phyloP scores from a whole-genome alignment of 1,140 invertebrate species.

The Stegodyphus mimosarum region DNA sequence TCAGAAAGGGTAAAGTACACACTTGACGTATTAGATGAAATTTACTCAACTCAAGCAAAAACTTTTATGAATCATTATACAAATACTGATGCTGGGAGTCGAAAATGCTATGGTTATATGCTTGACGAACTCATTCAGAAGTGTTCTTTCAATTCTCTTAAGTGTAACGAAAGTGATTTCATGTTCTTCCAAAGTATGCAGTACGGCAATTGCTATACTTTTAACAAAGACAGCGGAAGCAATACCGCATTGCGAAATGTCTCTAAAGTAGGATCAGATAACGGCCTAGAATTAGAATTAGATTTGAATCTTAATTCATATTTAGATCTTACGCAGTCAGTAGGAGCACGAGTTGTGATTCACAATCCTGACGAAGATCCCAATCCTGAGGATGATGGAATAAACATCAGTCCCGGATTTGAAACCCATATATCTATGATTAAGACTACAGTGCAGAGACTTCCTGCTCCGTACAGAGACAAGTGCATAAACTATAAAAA shows the following conservation, averaged over 20 bases:
- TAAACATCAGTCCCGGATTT: conserved; percentile 66
- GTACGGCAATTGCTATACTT: conserved; percentile 25
- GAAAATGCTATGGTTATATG: background rate
- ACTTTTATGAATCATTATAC: background rate
- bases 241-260: background rate
- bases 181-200: background rate
- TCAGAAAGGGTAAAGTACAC: background rate
- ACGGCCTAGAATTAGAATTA: conserved; percentile 1
- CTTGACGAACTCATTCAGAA: background rate
- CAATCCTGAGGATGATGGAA: conserved; percentile 68
- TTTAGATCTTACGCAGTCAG: conserved; percentile 31
- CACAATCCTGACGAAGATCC: conserved; percentile 66
- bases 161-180: background rate
- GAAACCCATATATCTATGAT: conserved; percentile 65
- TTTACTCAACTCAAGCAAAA: background rate
- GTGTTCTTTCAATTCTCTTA: background rate
- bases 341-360: conserved; percentile 67
- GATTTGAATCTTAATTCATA: background rate
- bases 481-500: background rate
- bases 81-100: background rate
- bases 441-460: background rate
- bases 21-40: background rate
- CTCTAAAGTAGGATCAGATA: background rate
- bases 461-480: background rate
- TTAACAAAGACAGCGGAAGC: background rate